Conservation (phyloP, 2,888 invertebrate species). For the Agrochola macilenta region DNA sequence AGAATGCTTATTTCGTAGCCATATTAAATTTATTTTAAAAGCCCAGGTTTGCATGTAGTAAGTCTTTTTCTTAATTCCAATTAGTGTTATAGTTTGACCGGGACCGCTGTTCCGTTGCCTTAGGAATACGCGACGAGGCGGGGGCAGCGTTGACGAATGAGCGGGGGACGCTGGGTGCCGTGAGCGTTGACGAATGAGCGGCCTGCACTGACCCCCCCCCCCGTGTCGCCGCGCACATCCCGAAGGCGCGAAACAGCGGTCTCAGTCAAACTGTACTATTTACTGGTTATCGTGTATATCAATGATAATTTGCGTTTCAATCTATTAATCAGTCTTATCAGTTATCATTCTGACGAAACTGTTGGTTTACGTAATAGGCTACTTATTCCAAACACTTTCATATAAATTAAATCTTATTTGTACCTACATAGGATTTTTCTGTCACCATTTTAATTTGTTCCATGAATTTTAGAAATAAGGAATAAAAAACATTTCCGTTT, state of each 20-base stretch:
- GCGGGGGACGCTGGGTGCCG: no score
- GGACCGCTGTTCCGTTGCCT: no score
- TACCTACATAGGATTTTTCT: neutral
- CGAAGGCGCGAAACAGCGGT: no score
- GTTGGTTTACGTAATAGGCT: neutral
- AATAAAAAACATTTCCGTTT: neutral
- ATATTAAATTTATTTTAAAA: slow-evolving; percentile 1
- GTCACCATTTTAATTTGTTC: slow-evolving; percentile 2
- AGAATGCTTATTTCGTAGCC: slow-evolving; percentile 8
- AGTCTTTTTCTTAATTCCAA: slow-evolving; percentile 16
- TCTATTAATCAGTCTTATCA: slow-evolving; percentile 21
- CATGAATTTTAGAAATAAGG: slow-evolving; percentile 5
- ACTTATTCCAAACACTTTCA: slow-evolving; percentile 9
- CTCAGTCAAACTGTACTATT: neutral
- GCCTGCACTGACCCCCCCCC: no score
- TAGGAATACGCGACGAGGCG: no score
- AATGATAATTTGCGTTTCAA: slow-evolving; percentile 25
- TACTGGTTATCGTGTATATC: neutral
- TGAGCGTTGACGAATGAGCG: no score
- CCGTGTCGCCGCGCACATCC: no score
- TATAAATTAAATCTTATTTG: neutral
- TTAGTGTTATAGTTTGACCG: neutral
- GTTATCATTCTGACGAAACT: slow-evolving; percentile 19
- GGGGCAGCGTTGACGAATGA: no score
- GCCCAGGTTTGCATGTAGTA: slow-evolving; percentile 15